Evolutionary conservation across 1,140 invertebrate species (phyloP).

Genomic region (Papilio polytes): DNA sequence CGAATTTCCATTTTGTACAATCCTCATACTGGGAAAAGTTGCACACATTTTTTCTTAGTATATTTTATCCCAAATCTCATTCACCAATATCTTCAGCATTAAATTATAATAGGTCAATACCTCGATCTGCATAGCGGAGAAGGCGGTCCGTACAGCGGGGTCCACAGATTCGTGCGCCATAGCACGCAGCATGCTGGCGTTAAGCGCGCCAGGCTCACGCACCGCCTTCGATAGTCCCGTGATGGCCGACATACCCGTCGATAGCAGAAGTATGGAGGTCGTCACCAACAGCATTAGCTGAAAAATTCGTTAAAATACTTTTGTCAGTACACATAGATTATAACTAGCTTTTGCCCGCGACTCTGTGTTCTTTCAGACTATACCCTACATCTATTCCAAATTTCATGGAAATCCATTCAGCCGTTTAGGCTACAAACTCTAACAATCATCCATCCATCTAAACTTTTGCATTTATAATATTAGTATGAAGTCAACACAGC

Average conservation of each 20-base stretch:
- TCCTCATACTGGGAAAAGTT: no score
- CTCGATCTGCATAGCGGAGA: constrained; percentile 74
- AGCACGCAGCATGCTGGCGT: constrained; percentile 64
- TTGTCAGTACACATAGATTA: neutral
- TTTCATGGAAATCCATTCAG: no score
- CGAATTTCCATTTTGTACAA: neutral
- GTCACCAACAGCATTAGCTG: constrained; percentile 67
- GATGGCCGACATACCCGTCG: constrained; percentile 59
- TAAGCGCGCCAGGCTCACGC: constrained; percentile 61
- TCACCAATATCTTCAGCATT: neutral
- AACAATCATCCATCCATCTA: no score
- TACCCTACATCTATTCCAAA: no score
- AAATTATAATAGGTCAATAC: constrained; percentile 42
- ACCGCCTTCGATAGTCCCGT: constrained; percentile 59
- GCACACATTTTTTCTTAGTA: no score
- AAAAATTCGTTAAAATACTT: neutral
- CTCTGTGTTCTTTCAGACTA: no score
- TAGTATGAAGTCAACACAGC: no score
- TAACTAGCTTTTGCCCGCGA: no score
- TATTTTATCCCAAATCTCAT: no score
- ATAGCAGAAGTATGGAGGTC: constrained; percentile 64
- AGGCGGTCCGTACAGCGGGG: constrained; percentile 64
- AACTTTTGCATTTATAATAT: no score
- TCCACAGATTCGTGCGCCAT: constrained; percentile 55
- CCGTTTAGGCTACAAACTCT: no score